Base-by-base conservation (phyloP, 2,113 vertebrate species). In the Larimichthys crocea region DNA sequence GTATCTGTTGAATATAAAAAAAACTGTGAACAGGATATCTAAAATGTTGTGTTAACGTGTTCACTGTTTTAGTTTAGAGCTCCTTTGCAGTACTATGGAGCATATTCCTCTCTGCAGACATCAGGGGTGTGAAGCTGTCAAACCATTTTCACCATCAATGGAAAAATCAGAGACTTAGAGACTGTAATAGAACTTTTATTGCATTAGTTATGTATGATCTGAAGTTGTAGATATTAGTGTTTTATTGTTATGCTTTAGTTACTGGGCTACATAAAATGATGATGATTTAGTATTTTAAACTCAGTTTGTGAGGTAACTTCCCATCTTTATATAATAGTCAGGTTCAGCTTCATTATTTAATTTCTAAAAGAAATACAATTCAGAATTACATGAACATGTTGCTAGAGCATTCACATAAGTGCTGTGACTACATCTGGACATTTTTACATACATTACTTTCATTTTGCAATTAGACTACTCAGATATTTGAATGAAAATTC, bases 141-240 rank as follows among this genome's bases (percentile, higher is more conserved):
- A 59, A 70, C 64, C 75, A 74, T n/a, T 53, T 12, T 66, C 74
- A 66, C 60, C 15, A 83, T 73, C 55, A 57, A 16, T 15, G 48
- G 42, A 35, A 56, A 44, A 42, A 31, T 26, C 3, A 79, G 62
- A 50, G 35, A 40, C 7, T 9, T 40, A 40, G 8, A 76, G 12
- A 76, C 60, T 68, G 60, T 44, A 56, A 64, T 59, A 56, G 48
- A 22, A 61, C n/a, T 29, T 62, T 77, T 35, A 59, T 10, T 46
- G 16, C 4, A 15, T 10, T 24, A 10, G 10, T 26, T 65, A 22
- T 29, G 29, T 16, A 42, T 24, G 5, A 66, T 35, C 26, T 35
- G 44, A 65, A 59, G 26, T 42, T 62, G 16, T 12, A 8, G 35
- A 40, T 40, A 9, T 35, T 35, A n/a, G 4, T 46, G 29, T 80